Evolutionary conservation across 2,797 vertebrate genomes (phyloP).

Genomic region (Channa striata): DNA sequence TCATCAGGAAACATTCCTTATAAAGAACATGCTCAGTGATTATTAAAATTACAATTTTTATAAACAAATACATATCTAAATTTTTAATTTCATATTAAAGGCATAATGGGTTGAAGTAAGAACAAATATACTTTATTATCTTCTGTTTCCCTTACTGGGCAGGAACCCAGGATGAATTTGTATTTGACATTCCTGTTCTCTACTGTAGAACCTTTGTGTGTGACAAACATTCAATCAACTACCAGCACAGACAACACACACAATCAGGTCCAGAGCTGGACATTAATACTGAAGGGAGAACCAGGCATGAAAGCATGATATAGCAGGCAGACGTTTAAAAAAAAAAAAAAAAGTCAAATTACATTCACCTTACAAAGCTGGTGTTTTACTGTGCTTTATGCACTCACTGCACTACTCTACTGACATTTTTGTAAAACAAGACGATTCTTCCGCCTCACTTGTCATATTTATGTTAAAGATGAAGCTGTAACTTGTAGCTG

Average conservation of each 20-base stretch:
- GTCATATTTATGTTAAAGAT: constrained; percentile 12
- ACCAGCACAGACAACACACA: constrained; percentile 53
- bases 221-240: constrained; percentile 68
- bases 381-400: constrained; percentile 48
- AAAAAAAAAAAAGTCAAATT: constrained; percentile 42
- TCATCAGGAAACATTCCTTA: constrained; percentile 78
- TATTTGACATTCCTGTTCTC: constrained; percentile 63
- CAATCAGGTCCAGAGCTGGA: constrained; percentile 36
- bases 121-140: constrained; percentile 63
- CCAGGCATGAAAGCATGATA: constrained; percentile 21
- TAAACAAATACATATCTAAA: constrained; percentile 82
- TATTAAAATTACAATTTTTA: constrained; percentile 76
- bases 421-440: constrained; percentile 26
- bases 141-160: constrained; percentile 59
- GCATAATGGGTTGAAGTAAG: constrained; percentile 75
- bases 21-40: constrained; percentile 81
- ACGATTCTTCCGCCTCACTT: background rate
- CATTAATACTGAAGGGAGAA: constrained; percentile 32
- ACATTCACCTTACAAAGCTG: constrained; percentile 74
- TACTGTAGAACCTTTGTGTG: constrained; percentile 40
- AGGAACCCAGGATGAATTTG: constrained; percentile 42
- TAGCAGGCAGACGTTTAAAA: constrained; percentile 15
- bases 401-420: constrained; percentile 31
- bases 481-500: constrained; percentile 8
- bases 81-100: constrained; percentile 73